Conservation (phyloP, 2,888 invertebrate genomes). For the Drymonia ruficornis region DNA sequence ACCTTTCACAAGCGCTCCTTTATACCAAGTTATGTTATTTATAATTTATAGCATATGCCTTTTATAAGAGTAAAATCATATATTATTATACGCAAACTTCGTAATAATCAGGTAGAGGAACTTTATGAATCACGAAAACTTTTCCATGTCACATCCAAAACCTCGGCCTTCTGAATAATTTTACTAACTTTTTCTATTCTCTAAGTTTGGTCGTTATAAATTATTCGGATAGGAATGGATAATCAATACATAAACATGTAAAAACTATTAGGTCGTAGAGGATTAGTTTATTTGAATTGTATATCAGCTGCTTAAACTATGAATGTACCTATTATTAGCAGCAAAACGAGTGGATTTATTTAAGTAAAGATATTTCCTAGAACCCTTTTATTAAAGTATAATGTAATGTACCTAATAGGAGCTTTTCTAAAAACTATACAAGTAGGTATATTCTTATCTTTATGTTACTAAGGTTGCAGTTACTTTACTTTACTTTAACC, state of each 20-base stretch:
- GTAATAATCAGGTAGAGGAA: constrained; percentile 24
- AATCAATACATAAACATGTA: constrained; percentile 1
- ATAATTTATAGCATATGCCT: constrained; percentile 1
- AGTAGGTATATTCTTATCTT: too few species aligned
- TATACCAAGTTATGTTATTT: constrained; percentile 5
- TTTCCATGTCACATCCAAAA: constrained; percentile 19
- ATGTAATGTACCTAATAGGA: too few species aligned
- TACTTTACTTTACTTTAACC: too few species aligned
- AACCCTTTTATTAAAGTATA: too few species aligned
- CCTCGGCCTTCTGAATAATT: constrained; percentile 14
- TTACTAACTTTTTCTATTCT: constrained; percentile 15
- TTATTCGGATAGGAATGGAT: constrained; percentile 6
- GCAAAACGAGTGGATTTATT: too few species aligned
- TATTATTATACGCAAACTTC: constrained; percentile 23
- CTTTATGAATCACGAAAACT: constrained; percentile 15
- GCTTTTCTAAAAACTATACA: too few species aligned
- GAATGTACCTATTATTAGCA: too few species aligned
- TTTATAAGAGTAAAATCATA: constrained; percentile 7
- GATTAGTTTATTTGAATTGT: too few species aligned
- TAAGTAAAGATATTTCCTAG: too few species aligned
- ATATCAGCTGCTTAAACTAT: too few species aligned
- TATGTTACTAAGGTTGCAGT: too few species aligned
- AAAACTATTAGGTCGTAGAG: background rate
- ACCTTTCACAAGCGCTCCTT: constrained; percentile 10
- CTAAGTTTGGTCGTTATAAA: constrained; percentile 13